Base-by-base conservation (phyloP, 2,888 invertebrate genomes). In the Chaitophorus viminalis region DNA sequence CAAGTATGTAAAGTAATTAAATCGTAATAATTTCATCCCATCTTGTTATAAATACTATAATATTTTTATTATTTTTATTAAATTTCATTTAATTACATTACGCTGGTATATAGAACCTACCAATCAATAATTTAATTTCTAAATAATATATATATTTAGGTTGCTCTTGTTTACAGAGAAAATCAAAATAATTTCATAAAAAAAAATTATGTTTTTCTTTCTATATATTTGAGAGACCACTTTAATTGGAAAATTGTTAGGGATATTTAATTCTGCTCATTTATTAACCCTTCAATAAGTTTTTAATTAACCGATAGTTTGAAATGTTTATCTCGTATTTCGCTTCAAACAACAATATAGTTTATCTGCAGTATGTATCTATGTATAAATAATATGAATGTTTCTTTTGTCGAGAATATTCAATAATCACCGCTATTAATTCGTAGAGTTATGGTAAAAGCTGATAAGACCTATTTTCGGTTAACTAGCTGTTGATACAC, bases 51-150 rank as follows among this genome's bases (percentile, higher is more conserved):
- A 17, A 46, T 14, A 14, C 46, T 46, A 46, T 46, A 46, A 31
- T 46, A 68, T 36, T 5, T 81, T 65, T 9, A 31, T 46, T 70
- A n/a, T 82, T 82, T 46, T 46, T 46, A 82, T 81, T 46, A 46
- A 81, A 81, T 68, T 81, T 17, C 70, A 11, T 46, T 39, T 46
- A 46, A 81, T 68, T 68, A 39, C 25, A 25, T 70, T 68, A 29
- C 29, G 9, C 65, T 29, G 65, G 29, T 68, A 6, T 60, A 60
- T 25, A 46, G 14, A 46, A 14, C 46, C 8, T 14, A 25, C 25
- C 5, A 60, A 60, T 2, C 5, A 60, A 60, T 2, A 60, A 60
- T 60, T 60, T 60, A 60, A 60, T 60, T 60, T 60, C 18, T 3
- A 25, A 60, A 60, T 60, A 60, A 0, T 60, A 25, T 60, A 5